A percentile compares a stretch with the other conserved stretches of the same genome.
phyloP scores from a whole-genome alignment of 2,797 vertebrate genomes.

The Anisognathus igniventris region DNA sequence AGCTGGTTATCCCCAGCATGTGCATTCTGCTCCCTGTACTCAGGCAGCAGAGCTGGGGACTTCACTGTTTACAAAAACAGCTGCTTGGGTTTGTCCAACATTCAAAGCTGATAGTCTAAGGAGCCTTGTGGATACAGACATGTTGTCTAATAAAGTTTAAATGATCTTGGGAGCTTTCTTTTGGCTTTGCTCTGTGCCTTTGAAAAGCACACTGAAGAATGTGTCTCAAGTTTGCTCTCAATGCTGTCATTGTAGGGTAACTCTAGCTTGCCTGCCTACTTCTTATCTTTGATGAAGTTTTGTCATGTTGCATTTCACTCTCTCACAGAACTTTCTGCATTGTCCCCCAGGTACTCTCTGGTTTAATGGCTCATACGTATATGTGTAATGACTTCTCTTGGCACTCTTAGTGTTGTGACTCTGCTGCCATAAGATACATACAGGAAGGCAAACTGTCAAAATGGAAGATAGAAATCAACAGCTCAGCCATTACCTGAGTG shows the following conservation, averaged over 20 bases:
- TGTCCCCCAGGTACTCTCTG: not conserved
- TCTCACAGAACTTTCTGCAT: not conserved
- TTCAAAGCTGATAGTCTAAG: not conserved
- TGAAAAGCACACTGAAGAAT: not conserved
- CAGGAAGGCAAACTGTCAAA: not conserved
- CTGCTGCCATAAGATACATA: not conserved
- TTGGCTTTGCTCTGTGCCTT: not conserved
- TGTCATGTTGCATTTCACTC: not conserved
- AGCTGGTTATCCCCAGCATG: not conserved
- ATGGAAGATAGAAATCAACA: not conserved
- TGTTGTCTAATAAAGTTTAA: not conserved
- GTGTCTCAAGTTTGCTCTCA: not conserved
- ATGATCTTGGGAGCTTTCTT: not conserved
- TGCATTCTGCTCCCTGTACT: not conserved
- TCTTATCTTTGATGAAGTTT: not conserved
- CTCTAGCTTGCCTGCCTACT: not conserved
- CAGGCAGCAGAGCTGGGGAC: not conserved
- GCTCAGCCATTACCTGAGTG: not conserved
- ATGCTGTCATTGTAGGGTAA: not conserved
- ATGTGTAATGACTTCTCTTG: not conserved
- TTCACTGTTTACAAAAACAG: not conserved
- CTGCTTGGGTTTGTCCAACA: not conserved
- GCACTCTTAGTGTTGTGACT: not conserved
- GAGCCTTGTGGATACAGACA: not conserved
- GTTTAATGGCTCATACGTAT: not conserved